Evolutionary conservation across 2,888 invertebrate species (phyloP), one percentile per base, ranked within the genome.

Genomic region (Drymonia ruficornis): DNA sequence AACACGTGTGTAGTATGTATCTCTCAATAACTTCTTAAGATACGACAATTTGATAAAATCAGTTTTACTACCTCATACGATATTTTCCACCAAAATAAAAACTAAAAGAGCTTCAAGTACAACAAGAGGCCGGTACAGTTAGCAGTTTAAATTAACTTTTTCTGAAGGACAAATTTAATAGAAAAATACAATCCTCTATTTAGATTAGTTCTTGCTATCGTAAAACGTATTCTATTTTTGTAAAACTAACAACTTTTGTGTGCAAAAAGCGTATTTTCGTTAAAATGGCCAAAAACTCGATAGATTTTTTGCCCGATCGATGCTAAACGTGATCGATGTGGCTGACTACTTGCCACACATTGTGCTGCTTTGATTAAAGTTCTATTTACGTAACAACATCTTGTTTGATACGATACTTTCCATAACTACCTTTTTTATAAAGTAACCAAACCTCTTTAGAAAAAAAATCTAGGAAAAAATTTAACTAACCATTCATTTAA

Each of bases 131-230:
- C 16, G 16, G 5, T 45, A 15, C 15, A n/a, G 15, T 19, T 15
- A n/a, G 28, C 6, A 15, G 11, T 28, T 28, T 28, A 45, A 45
- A 45, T 45, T 45, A 45, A 45, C 45, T 45, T 45, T 45, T 45
- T 45, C 28, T 15, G 11, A 45, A 45, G 18, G 43, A 13, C 28
- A 23, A 28, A 45, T 45, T 45, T n/a, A 45, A 28, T 28, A 28
- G n/a, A 15, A 44, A 13, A 13, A 13, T 23, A 44, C 44, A 45
- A 45, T 45, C 28, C 28, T 43, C 43, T 43, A 28, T 45, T 45
- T 15, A 45, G 23, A 28, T 28, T 15, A 19, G 12, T 45, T 45
- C 43, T 18, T 43, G 11, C 28, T 28, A 28, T 28, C n/a, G 28
- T 28, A 28, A 45, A 45, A 15, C 9, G 28, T 45, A 15, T 45